phyloP scores from a whole-genome alignment of 2,113 vertebrate genomes.

The Eubucco bourcierii region DNA sequence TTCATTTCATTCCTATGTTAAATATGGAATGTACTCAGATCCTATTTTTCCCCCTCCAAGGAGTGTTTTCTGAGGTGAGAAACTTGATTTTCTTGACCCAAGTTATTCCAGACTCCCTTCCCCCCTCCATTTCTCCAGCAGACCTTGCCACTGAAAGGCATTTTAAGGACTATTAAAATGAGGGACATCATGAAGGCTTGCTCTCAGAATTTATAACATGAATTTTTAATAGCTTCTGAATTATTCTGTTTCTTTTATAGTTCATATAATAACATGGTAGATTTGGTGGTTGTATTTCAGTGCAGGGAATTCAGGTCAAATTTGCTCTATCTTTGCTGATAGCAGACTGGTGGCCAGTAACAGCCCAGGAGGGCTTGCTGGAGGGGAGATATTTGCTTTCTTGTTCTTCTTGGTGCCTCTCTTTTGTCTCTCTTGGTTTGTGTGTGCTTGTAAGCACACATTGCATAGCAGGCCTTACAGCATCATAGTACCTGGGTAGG shows the following conservation, averaged over 20 bases:
- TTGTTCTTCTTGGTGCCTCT: neutral
- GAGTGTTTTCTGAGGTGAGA: neutral
- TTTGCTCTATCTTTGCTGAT: neutral
- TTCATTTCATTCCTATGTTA: neutral
- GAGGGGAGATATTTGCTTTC: neutral
- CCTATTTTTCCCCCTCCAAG: neutral
- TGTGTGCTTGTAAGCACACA: neutral
- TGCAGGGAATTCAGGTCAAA: conserved; percentile 32
- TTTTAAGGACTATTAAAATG: conserved; percentile 46
- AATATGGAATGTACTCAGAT: neutral
- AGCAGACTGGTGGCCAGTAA: neutral
- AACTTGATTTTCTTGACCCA: neutral
- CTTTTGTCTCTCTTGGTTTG: neutral
- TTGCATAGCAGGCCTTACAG: neutral
- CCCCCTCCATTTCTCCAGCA: neutral
- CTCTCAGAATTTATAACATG: conserved; percentile 37
- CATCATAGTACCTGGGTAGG: neutral
- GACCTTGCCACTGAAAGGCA: neutral
- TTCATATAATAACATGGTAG: conserved; percentile 14
- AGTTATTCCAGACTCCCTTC: neutral
- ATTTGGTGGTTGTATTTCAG: conserved; percentile 18
- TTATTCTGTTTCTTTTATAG: conserved; percentile 64
- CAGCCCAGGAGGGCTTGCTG: neutral
- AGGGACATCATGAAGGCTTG: conserved; percentile 4
- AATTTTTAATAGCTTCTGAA: conserved; percentile 64